phyloP scores from a whole-genome alignment of 2,797 vertebrate genomes.

The Typhlichthys subterraneus region DNA sequence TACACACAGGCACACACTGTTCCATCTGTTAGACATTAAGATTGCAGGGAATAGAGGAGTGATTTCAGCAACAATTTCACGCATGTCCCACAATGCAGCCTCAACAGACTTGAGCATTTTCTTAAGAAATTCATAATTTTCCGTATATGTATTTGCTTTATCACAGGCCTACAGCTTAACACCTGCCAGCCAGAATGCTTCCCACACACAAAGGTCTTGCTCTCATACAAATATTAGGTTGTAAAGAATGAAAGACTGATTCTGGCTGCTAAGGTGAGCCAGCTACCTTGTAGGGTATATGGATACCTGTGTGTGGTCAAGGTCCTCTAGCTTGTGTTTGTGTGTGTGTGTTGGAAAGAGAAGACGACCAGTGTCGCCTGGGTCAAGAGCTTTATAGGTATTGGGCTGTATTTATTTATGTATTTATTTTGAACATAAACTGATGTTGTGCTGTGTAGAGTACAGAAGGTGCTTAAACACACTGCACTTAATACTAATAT shows the following conservation, averaged over 20 bases:
- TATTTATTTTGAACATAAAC: no score
- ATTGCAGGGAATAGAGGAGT: constrained; percentile 69
- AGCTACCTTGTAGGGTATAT: constrained; percentile 28
- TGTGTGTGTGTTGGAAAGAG: constrained; percentile 12
- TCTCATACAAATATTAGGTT: constrained; percentile 4
- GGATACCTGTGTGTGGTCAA: constrained; percentile 19
- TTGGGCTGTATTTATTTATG: not conserved
- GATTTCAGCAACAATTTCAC: constrained; percentile 74
- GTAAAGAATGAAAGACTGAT: not conserved
- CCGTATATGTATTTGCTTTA: constrained; percentile 14
- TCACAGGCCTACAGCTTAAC: constrained; percentile 16
- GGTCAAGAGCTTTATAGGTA: constrained; percentile 2
- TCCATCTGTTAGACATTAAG: constrained; percentile 75
- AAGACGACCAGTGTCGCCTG: constrained; percentile 6
- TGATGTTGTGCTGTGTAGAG: not conserved
- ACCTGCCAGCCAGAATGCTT: constrained; percentile 1
- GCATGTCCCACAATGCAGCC: constrained; percentile 52
- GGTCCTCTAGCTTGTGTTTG: constrained; percentile 13
- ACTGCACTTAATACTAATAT: not conserved
- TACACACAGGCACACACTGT: constrained; percentile 17
- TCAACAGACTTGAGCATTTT: constrained; percentile 43
- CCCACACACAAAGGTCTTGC: constrained; percentile 12
- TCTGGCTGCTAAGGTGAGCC: constrained; percentile 27
- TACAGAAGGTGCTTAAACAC: not conserved
- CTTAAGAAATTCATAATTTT: constrained; percentile 38